Percentiles rank a stretch among this genome's conserved stretches.
phyloP scores from a whole-genome alignment of 2,888 invertebrate genomes.

The Lydus trimaculatus region DNA sequence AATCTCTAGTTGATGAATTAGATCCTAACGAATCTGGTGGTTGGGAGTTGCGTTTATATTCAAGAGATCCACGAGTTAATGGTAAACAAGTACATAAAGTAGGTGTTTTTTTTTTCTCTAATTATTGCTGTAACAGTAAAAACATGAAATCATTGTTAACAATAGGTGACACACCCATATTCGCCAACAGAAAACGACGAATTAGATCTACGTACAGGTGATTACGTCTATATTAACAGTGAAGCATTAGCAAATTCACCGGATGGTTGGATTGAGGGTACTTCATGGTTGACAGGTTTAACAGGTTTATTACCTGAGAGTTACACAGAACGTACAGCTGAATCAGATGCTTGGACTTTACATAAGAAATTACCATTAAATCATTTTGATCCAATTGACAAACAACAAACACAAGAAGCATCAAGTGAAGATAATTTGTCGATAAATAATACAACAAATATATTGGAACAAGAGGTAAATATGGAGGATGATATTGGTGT shows the following conservation, averaged over 20 bases:
- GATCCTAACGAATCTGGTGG: slow-evolving; percentile 70
- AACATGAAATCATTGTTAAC: slow-evolving; percentile 5
- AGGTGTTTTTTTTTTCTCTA: slow-evolving; percentile 18
- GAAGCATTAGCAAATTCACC: slow-evolving; percentile 75
- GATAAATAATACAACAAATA: background rate
- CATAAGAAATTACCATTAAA: slow-evolving; percentile 73
- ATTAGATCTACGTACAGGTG: slow-evolving; percentile 83
- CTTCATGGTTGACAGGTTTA: slow-evolving; percentile 82
- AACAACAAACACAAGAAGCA: slow-evolving; percentile 14
- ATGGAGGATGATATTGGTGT: background rate
- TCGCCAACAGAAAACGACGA: slow-evolving; percentile 81
- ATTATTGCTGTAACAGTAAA: background rate
- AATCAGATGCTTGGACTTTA: slow-evolving; percentile 91
- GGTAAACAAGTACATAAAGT: slow-evolving; percentile 70
- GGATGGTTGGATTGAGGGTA: slow-evolving; percentile 90
- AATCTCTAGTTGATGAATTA: slow-evolving; percentile 76
- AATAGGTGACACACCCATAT: slow-evolving; percentile 78
- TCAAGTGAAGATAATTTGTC: background rate
- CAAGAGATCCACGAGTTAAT: slow-evolving; percentile 79
- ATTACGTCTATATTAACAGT: slow-evolving; percentile 83
- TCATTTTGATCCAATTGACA: slow-evolving; percentile 36
- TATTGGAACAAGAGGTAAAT: background rate
- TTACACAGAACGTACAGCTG: slow-evolving; percentile 83
- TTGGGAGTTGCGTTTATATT: slow-evolving; percentile 90
- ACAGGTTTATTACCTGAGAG: slow-evolving; percentile 82